These are phyloP conservation scores for Pterostichus madidus DNA, from an alignment of 2,888 invertebrate species.

Conservation along the genomic window DNA sequence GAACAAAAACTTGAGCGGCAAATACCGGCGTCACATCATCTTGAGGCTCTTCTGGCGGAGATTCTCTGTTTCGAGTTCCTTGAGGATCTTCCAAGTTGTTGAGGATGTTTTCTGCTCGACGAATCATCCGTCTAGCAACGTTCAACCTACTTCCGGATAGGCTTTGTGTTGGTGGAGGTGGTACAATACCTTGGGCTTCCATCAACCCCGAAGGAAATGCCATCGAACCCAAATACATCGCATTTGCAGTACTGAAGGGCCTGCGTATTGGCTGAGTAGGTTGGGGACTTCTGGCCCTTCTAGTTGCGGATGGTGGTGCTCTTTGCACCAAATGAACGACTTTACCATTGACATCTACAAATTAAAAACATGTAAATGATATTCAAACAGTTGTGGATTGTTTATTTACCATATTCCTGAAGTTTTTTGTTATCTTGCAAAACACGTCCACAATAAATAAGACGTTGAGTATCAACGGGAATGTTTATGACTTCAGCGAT, in stretches of 20 bases:
- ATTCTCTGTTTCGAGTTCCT: slow-evolving; percentile 46
- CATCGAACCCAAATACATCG: slow-evolving; percentile 81
- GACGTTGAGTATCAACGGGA: slow-evolving; percentile 89
- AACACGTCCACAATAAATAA: slow-evolving; percentile 97
- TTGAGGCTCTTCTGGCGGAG: slow-evolving; percentile 74
- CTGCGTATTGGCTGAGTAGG: slow-evolving; percentile 68
- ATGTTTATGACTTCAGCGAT: slow-evolving; percentile 89
- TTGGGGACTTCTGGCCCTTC: slow-evolving; percentile 70
- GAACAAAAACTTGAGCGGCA: slow-evolving; percentile 76
- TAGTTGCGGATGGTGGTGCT: slow-evolving; percentile 83
- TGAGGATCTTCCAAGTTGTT: slow-evolving; percentile 77
- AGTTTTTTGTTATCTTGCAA: slow-evolving; percentile 92
- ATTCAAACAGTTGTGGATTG: not conserved
- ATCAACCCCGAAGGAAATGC: slow-evolving; percentile 79
- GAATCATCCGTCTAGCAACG: slow-evolving; percentile 78
- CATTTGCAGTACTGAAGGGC: slow-evolving; percentile 75
- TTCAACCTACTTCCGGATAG: slow-evolving; percentile 79
- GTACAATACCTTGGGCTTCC: slow-evolving; percentile 76
- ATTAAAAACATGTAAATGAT: slow-evolving; percentile 20
- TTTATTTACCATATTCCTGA: slow-evolving; percentile 87
- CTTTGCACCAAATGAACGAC: slow-evolving; percentile 95
- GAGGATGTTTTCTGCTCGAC: slow-evolving; percentile 77
- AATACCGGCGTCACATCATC: slow-evolving; percentile 77
- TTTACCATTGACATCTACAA: slow-evolving; percentile 91
- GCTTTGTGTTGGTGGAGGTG: slow-evolving; percentile 78